Percentiles rank a stretch among this genome's conserved stretches.
Evolutionary conservation across 2,797 vertebrate genomes (phyloP).

Genomic region (Neosilurus mollespiculum): DNA sequence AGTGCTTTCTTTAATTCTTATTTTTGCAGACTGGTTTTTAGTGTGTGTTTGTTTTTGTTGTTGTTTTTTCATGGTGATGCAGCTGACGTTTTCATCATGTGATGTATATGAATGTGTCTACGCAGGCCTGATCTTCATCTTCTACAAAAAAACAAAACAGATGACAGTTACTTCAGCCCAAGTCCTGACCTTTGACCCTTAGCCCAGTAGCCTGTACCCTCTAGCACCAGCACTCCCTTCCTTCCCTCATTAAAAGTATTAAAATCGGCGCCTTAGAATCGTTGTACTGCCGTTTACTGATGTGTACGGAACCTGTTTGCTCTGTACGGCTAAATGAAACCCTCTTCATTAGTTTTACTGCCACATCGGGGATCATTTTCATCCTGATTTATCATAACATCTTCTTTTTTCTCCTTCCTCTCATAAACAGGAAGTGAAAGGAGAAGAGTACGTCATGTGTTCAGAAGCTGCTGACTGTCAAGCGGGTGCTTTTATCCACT

Average conservation of each 20-base stretch:
- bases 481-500: not conserved
- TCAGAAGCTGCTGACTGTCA: not conserved
- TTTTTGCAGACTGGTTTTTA: constrained; percentile 83
- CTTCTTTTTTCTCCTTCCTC: not conserved
- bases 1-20: constrained; percentile 85
- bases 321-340: too few relatives aligned
- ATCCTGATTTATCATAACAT: not conserved
- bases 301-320: not conserved
- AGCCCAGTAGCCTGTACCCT: not conserved
- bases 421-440: not conserved
- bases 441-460: not conserved
- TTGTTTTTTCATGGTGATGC: constrained; percentile 14
- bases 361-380: not conserved
- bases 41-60: constrained; percentile 63
- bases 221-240: constrained; percentile 16
- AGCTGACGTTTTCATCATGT: constrained; percentile 15
- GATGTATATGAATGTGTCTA: constrained; percentile 42
- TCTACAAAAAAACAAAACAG: constrained; percentile 21
- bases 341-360: not conserved
- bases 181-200: not conserved
- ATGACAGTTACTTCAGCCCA: not conserved
- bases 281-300: not conserved
- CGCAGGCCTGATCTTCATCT: constrained; percentile 7
- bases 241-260: not conserved
- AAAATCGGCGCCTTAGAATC: not conserved